Percentiles rank a stretch among this genome's conserved stretches.
Conservation (phyloP, 2,113 vertebrate species). For the Aplodontia rufa region DNA sequence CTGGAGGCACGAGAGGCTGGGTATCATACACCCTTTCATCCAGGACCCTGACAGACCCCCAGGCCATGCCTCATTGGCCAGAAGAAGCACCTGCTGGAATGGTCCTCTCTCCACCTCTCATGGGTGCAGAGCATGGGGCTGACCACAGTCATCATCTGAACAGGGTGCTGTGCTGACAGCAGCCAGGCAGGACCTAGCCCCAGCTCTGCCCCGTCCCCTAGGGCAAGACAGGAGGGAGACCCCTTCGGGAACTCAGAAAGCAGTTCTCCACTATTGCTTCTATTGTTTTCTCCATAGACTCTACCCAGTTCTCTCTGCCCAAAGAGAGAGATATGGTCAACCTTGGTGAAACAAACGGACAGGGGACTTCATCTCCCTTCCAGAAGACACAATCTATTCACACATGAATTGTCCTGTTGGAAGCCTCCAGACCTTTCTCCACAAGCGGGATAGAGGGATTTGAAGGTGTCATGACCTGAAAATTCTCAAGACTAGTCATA, state of each 20-base stretch:
- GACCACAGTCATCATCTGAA: not conserved
- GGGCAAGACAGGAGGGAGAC: not conserved
- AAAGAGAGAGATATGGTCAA: not conserved
- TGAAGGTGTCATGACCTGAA: slow-evolving; percentile 1
- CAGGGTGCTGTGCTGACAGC: too few relatives aligned
- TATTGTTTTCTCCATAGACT: not conserved
- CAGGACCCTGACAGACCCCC: not conserved
- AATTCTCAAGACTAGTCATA: not conserved
- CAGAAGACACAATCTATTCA: slow-evolving; percentile 35
- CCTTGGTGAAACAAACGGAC: not conserved
- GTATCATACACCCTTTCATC: not conserved
- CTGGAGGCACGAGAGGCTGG: not conserved
- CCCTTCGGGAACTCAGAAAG: not conserved
- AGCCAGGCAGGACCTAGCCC: not conserved
- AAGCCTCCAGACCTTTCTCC: slow-evolving; percentile 19
- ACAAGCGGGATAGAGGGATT: not conserved
- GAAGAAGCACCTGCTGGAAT: rapidly evolving
- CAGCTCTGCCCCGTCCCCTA: not conserved
- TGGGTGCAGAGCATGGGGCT: not conserved
- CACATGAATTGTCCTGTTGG: not conserved
- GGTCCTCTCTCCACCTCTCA: not conserved
- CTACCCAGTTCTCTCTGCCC: not conserved
- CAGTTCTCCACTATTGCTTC: not conserved
- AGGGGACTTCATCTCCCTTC: not conserved
- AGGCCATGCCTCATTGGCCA: not conserved